phyloP scores from a whole-genome alignment of 2,797 vertebrate species.

The Siniperca undulata region DNA sequence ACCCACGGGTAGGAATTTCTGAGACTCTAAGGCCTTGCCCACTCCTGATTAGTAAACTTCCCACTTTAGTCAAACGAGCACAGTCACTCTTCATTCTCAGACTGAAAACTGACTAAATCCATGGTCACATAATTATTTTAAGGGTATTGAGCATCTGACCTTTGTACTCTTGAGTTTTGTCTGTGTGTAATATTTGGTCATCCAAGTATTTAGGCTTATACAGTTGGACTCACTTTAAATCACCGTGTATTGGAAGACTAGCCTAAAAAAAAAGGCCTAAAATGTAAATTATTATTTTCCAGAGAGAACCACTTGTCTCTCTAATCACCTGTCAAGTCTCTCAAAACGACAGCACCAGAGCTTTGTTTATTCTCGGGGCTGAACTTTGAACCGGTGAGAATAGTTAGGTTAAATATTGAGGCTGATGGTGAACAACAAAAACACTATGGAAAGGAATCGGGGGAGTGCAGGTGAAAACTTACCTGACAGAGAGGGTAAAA shows the following conservation, averaged over 20 bases:
- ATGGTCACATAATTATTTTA: neutral
- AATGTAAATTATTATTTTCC: slow-evolving; percentile 9
- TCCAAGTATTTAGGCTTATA: neutral
- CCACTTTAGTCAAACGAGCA: neutral
- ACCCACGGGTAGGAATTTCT: neutral
- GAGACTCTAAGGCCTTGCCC: neutral
- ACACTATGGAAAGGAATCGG: neutral
- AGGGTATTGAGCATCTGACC: neutral
- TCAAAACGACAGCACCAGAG: neutral
- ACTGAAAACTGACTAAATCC: neutral
- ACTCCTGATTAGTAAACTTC: neutral
- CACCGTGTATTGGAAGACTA: neutral
- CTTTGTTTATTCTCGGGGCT: slow-evolving; percentile 40
- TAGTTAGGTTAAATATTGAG: slow-evolving; percentile 10
- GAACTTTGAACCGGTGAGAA: slow-evolving; percentile 46
- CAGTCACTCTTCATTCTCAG: neutral
- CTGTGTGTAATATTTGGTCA: slow-evolving; percentile 13
- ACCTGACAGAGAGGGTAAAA: slow-evolving; percentile 94
- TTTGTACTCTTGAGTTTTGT: slow-evolving; percentile 11
- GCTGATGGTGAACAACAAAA: slow-evolving; percentile 13
- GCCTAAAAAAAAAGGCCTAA: slow-evolving; percentile 4
- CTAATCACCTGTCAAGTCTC: slow-evolving; percentile 8
- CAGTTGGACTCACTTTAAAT: slow-evolving; percentile 2
- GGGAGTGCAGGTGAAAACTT: slow-evolving; percentile 11
- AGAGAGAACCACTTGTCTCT: slow-evolving; percentile 19